Evolutionary conservation across 2,797 vertebrate genomes (phyloP).

Genomic region (Sebastes elongatus): DNA sequence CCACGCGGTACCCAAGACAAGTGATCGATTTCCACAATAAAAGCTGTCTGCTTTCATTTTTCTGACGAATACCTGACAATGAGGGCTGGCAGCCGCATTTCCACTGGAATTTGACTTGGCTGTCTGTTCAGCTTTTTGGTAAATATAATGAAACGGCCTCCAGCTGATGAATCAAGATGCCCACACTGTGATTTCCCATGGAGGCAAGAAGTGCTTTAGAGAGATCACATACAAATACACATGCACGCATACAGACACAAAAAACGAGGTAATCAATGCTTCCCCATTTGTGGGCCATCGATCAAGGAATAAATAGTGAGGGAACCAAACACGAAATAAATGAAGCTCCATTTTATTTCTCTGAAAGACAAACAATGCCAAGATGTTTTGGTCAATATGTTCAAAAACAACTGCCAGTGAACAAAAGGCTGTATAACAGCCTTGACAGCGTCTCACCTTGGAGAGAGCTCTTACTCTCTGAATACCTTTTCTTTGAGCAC

Average conservation of each 20-base stretch:
- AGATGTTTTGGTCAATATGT: constrained; percentile 76
- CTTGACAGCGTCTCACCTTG: constrained; percentile 53
- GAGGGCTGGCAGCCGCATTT: not conserved
- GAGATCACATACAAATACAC: constrained; percentile 14
- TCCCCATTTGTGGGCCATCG: constrained; percentile 54
- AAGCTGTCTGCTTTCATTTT: constrained; percentile 7
- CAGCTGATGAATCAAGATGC: constrained; percentile 48
- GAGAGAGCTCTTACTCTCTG: constrained; percentile 35
- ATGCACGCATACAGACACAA: not conserved
- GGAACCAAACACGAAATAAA: constrained; percentile 70
- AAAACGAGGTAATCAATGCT: constrained; percentile 46
- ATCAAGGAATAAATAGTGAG: constrained; percentile 69
- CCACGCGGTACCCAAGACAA: not conserved
- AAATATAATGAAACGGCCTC: constrained; percentile 19
- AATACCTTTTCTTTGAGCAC: constrained; percentile 50
- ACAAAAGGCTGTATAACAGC: constrained; percentile 69
- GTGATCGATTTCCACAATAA: constrained; percentile 9
- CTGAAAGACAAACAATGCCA: constrained; percentile 80
- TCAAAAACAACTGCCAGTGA: constrained; percentile 65
- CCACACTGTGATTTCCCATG: constrained; percentile 41
- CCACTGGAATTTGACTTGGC: constrained; percentile 30
- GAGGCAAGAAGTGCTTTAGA: constrained; percentile 17
- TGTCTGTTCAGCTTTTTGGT: constrained; percentile 25
- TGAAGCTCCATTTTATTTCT: constrained; percentile 78
- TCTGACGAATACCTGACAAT: constrained; percentile 17